Evolutionary conservation across 2,797 vertebrate species (phyloP).

Genomic region (Malacoctenus gilli): DNA sequence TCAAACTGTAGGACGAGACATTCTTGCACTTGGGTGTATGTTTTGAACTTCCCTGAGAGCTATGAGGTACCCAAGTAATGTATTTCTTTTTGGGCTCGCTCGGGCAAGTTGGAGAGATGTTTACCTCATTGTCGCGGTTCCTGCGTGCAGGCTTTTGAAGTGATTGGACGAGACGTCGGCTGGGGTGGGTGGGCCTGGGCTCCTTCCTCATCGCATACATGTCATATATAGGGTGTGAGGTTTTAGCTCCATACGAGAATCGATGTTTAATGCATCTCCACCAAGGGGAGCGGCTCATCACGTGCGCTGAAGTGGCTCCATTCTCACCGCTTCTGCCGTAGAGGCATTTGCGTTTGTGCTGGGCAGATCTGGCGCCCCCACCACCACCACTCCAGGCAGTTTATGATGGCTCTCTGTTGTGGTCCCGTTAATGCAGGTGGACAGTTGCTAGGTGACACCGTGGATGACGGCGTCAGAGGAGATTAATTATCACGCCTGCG

Average conservation of each 20-base stretch:
- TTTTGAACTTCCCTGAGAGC: too few species aligned
- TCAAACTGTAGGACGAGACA: too few species aligned
- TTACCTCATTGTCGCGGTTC: too few species aligned
- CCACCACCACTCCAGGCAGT: constrained; percentile 13
- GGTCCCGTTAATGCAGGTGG: constrained; percentile 45
- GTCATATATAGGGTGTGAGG: too few species aligned
- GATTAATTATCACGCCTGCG: constrained; percentile 70
- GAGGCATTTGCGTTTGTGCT: background rate
- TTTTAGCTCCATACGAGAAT: background rate
- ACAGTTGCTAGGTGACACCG: constrained; percentile 72
- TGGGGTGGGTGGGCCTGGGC: too few species aligned
- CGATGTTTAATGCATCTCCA: background rate
- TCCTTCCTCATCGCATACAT: too few species aligned
- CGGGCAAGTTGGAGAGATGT: too few species aligned
- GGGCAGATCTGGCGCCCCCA: background rate
- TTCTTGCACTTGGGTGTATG: too few species aligned
- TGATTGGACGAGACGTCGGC: too few species aligned
- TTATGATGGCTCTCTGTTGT: constrained; percentile 31
- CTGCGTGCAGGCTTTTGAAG: too few species aligned
- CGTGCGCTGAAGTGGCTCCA: constrained; percentile 5
- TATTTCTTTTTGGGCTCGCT: too few species aligned
- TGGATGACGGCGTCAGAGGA: constrained; percentile 69
- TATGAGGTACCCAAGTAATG: too few species aligned
- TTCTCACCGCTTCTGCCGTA: background rate
- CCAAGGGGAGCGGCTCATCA: background rate